phyloP scores from a whole-genome alignment of 2,113 vertebrate species.

The Puntigrus tetrazona region DNA sequence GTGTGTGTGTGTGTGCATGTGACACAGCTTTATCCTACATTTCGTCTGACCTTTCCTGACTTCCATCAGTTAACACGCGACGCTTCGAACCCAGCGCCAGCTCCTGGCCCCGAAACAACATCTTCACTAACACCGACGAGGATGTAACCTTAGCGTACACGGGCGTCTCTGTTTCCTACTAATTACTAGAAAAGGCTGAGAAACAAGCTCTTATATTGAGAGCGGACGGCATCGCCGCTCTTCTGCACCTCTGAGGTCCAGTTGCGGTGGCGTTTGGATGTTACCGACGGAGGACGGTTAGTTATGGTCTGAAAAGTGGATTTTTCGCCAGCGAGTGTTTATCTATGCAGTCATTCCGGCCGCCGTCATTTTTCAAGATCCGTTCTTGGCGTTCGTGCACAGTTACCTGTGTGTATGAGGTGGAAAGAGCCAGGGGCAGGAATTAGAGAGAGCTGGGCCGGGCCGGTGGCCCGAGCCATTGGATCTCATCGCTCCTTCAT shows the following conservation, averaged over 20 bases:
- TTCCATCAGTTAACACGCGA: background rate
- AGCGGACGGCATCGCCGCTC: background rate
- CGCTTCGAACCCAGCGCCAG: background rate
- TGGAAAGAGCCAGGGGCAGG: slow-evolving; percentile 53
- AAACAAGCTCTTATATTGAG: slow-evolving; percentile 11
- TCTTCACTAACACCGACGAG: slow-evolving; percentile 34
- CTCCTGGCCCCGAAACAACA: background rate
- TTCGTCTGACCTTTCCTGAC: background rate
- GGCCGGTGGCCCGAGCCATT: slow-evolving; percentile 1
- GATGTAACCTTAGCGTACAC: slow-evolving; percentile 30
- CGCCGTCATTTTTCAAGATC: slow-evolving; percentile 32
- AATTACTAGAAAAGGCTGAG: slow-evolving; percentile 16
- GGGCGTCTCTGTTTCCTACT: slow-evolving; percentile 29
- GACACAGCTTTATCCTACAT: background rate
- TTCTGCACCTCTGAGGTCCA: slow-evolving; percentile 40
- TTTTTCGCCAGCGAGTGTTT: slow-evolving; percentile 39
- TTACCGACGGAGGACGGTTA: slow-evolving; percentile 42
- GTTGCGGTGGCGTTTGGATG: slow-evolving; percentile 32
- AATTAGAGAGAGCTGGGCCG: slow-evolving; percentile 39
- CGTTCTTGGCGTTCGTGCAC: slow-evolving; percentile 28
- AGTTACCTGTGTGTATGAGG: slow-evolving; percentile 55
- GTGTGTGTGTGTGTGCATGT: background rate
- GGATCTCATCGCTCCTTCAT: slow-evolving; percentile 65
- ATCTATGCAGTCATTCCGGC: slow-evolving; percentile 29
- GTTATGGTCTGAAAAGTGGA: slow-evolving; percentile 41